Percentiles rank a stretch among this genome's conserved stretches.
These are phyloP conservation scores for Pocillopora grandis DNA, from an alignment of 92 coral and sea anemone species.

Conservation along the genomic window DNA sequence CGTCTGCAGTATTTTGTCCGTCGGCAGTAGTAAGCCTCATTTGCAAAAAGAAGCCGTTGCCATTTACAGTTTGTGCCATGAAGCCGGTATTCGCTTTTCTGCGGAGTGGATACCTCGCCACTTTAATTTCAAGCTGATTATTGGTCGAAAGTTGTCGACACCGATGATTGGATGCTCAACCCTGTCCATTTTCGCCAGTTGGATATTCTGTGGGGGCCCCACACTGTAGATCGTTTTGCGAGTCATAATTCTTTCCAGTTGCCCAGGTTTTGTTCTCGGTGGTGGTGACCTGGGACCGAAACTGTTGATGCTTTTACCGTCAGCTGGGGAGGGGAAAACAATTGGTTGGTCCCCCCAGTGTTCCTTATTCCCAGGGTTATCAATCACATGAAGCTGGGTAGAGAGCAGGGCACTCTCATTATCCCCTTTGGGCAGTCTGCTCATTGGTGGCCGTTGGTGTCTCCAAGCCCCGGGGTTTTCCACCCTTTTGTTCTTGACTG, in stretches of 20 bases:
- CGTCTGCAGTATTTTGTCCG: slow-evolving; percentile 30
- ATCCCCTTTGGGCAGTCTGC: slow-evolving; percentile 34
- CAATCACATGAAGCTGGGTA: slow-evolving; percentile 14
- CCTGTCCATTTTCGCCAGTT: slow-evolving; percentile 8
- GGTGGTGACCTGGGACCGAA: slow-evolving; percentile 12
- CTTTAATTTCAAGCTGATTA: slow-evolving; percentile 24
- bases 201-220: slow-evolving; percentile 38
- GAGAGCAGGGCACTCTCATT: slow-evolving; percentile 22
- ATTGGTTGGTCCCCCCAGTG: slow-evolving; percentile 24
- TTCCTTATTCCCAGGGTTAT: slow-evolving; percentile 20
- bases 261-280: slow-evolving; percentile 19
- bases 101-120: slow-evolving; percentile 45
- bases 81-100: slow-evolving; percentile 6
- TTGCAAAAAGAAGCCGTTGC: slow-evolving; percentile 26
- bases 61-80: slow-evolving; percentile 22
- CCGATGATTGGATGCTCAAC: slow-evolving; percentile 25
- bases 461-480: slow-evolving; percentile 12
- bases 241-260: slow-evolving; percentile 19
- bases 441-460: slow-evolving; percentile 29
- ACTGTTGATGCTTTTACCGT: slow-evolving; percentile 31
- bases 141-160: slow-evolving; percentile 8
- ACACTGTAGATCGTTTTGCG: slow-evolving; percentile 32
- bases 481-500: slow-evolving; percentile 5
- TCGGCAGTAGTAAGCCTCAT: slow-evolving; percentile 31
- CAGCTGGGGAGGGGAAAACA: slow-evolving; percentile 20